Percentiles rank a stretch among this genome's conserved stretches.
phyloP scores from a whole-genome alignment of 1,140 invertebrate species.

The Brachionus paranguensis region DNA sequence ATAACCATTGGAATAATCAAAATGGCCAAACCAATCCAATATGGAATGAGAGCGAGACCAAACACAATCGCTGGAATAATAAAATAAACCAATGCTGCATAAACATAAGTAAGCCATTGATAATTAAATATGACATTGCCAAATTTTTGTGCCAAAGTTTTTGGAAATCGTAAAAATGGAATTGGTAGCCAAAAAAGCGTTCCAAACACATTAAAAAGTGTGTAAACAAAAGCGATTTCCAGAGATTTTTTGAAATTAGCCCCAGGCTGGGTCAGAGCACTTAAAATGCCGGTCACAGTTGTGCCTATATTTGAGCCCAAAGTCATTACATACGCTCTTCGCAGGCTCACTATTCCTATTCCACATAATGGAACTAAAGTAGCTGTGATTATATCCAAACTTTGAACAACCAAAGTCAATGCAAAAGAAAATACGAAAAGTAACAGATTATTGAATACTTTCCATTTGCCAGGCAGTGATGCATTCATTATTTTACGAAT shows the following conservation, averaged over 20 bases:
- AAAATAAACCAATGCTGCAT: constrained; percentile 60
- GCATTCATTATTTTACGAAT: constrained; percentile 60
- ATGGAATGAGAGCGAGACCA: constrained; percentile 48
- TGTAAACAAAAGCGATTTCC: constrained; percentile 63
- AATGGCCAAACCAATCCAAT: constrained; percentile 4
- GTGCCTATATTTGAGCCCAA: constrained; percentile 64
- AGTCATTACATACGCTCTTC: constrained; percentile 62
- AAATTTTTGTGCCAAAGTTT: constrained; percentile 58
- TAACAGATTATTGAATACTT: constrained; percentile 59
- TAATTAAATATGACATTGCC: constrained; percentile 59
- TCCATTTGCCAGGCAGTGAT: constrained; percentile 56
- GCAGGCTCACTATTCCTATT: constrained; percentile 60
- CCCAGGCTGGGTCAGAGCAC: constrained; percentile 56
- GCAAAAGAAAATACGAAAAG: constrained; percentile 55
- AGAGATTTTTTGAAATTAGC: constrained; percentile 53
- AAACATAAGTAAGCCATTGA: constrained; percentile 61
- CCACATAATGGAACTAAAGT: constrained; percentile 63
- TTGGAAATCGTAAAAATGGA: constrained; percentile 60
- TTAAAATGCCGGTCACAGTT: constrained; percentile 60
- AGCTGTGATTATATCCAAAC: constrained; percentile 63
- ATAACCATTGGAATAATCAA: background rate
- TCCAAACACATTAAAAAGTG: constrained; percentile 63
- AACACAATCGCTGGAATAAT: constrained; percentile 58
- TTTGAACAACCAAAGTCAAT: constrained; percentile 63
- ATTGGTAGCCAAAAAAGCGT: constrained; percentile 62